These are phyloP conservation scores for Lagopus muta DNA, from an alignment of 2,113 vertebrate species.

Conservation along the genomic window DNA sequence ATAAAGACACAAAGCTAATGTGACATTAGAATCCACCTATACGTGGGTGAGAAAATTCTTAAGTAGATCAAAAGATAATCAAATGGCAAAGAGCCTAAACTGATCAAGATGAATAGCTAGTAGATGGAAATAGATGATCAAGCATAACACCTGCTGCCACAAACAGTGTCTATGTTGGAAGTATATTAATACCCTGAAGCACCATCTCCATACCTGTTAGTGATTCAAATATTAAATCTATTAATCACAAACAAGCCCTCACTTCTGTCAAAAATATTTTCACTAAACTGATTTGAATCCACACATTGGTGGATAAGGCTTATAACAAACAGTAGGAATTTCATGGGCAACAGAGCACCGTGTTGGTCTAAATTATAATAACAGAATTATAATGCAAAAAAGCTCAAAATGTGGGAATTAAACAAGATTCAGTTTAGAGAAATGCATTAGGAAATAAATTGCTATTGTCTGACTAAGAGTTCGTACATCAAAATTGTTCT, in stretches of 20 bases:
- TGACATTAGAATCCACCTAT: background rate
- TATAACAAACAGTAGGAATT: background rate
- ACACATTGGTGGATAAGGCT: background rate
- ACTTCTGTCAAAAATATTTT: background rate
- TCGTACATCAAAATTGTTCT: background rate
- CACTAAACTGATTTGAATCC: background rate
- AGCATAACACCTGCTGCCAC: background rate
- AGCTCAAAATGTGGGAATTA: background rate
- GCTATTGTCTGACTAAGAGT: background rate
- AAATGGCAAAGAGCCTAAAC: background rate
- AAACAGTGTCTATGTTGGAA: background rate
- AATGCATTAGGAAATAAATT: background rate
- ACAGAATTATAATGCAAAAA: background rate
- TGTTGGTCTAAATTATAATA: background rate
- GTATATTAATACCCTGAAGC: background rate
- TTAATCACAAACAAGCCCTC: background rate
- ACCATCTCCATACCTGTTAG: background rate
- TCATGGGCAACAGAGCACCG: background rate
- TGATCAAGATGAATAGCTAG: background rate
- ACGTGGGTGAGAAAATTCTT: background rate
- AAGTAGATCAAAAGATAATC: background rate
- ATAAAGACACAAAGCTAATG: background rate
- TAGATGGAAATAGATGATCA: conserved; percentile 19
- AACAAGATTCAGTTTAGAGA: background rate
- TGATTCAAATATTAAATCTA: background rate